A percentile compares a stretch with the other conserved stretches of the same genome.
Evolutionary conservation across 2,113 vertebrate genomes (phyloP).

Genomic region (Amblyopsis rosae): DNA sequence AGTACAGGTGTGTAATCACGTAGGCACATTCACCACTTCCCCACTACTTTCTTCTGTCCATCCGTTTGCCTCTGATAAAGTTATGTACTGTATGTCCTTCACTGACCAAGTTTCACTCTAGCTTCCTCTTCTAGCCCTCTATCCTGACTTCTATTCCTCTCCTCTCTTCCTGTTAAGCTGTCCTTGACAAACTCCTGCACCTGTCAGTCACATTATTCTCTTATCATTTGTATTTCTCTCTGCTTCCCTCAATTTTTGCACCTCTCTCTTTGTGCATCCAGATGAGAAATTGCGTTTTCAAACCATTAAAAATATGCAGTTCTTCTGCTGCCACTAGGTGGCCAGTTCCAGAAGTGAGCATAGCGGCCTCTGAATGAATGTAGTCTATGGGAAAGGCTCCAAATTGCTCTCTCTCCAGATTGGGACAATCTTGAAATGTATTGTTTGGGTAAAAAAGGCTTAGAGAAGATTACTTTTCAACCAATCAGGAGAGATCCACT

Average conservation of each 20-base stretch:
- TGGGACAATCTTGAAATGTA: too few relatives aligned
- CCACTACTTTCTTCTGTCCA: background rate
- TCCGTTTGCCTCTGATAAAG: background rate
- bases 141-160: slow-evolving; percentile 4
- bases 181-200: background rate
- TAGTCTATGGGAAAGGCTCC: too few relatives aligned
- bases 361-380: too few relatives aligned
- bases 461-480: too few relatives aligned
- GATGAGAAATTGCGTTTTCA: too few relatives aligned
- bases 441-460: too few relatives aligned
- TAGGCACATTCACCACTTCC: slow-evolving; percentile 3
- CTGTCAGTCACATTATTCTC: background rate
- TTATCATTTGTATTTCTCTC: slow-evolving; percentile 4
- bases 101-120: background rate
- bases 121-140: background rate
- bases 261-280: background rate
- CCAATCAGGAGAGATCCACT: too few relatives aligned
- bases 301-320: too few relatives aligned
- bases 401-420: too few relatives aligned
- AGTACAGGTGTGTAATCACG: slow-evolving; percentile 3
- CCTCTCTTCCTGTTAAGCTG: background rate
- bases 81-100: background rate
- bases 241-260: background rate
- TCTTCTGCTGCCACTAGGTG: too few relatives aligned
- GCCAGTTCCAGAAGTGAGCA: too few relatives aligned